A percentile compares a stretch with the other conserved stretches of the same genome.
phyloP scores from a whole-genome alignment of 2,113 vertebrate species.

The Murina feae region DNA sequence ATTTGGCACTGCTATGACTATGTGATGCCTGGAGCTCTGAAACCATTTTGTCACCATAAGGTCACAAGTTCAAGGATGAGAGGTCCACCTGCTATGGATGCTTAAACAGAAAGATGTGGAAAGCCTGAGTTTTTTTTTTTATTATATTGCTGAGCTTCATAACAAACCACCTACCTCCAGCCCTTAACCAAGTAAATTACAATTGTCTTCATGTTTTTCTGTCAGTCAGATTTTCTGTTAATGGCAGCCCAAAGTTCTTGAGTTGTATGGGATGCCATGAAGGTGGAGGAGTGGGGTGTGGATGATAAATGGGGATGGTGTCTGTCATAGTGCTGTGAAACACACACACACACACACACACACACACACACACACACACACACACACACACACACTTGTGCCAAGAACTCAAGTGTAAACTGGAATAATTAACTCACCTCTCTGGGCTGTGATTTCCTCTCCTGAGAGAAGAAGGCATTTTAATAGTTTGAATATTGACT shows the following conservation, averaged over 20 bases:
- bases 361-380: too few relatives aligned
- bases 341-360: neutral
- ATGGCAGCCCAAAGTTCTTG: neutral
- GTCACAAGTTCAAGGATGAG: neutral
- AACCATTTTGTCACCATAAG: neutral
- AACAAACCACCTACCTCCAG: neutral
- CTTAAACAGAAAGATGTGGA: neutral
- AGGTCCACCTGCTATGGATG: neutral
- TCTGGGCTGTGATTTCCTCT: neutral
- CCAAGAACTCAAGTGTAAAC: neutral
- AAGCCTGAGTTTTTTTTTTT: neutral
- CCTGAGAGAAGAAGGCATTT: neutral
- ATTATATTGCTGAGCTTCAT: neutral
- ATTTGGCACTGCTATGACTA: neutral
- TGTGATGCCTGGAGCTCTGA: neutral
- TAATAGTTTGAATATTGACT: neutral
- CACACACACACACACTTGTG: neutral
- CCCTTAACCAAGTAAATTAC: neutral
- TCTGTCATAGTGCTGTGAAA: neutral
- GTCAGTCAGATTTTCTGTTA: neutral
- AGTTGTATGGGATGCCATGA: neutral
- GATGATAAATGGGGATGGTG: neutral
- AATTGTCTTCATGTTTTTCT: neutral
- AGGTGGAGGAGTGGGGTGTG: neutral
- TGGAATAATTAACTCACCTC: neutral